phyloP scores from a whole-genome alignment of 2,888 invertebrate genomes.

The Mantis religiosa region DNA sequence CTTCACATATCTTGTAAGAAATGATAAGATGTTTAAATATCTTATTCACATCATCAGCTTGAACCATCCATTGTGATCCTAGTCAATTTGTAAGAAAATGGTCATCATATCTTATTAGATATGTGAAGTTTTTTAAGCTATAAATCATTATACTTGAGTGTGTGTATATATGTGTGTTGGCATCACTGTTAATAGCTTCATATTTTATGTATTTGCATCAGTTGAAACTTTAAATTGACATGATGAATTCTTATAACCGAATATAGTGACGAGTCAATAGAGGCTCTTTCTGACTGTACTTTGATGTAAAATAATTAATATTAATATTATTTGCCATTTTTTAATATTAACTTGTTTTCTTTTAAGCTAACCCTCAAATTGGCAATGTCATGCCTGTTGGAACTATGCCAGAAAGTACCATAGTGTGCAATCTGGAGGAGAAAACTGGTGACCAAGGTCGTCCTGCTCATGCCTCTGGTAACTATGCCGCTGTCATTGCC shows the following conservation, averaged over 20 bases:
- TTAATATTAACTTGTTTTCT: not conserved
- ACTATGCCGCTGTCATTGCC: conserved; percentile 98
- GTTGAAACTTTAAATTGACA: too few relatives aligned
- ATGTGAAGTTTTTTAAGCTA: too few relatives aligned
- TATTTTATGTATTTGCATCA: too few relatives aligned
- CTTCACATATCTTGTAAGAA: too few relatives aligned
- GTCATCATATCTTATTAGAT: too few relatives aligned
- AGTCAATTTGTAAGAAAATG: too few relatives aligned
- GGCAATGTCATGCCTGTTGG: conserved; percentile 99
- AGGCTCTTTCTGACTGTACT: conserved; percentile 41
- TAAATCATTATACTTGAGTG: too few relatives aligned
- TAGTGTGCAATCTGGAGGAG: conserved; percentile 98
- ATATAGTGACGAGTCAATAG: conserved; percentile 38
- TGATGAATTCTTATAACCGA: conserved; percentile 41
- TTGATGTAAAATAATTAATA: not conserved
- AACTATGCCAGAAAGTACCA: conserved; percentile 98
- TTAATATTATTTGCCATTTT: not conserved
- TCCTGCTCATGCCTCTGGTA: conserved; percentile 95
- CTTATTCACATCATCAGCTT: too few relatives aligned
- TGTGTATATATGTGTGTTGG: too few relatives aligned
- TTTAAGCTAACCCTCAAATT: conserved; percentile 63
- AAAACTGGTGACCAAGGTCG: conserved; percentile 98
- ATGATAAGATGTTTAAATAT: too few relatives aligned
- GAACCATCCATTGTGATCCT: too few relatives aligned
- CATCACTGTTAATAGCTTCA: too few relatives aligned